Evolutionary conservation across 2,797 vertebrate species (phyloP).

Genomic region (Tolypeutes matacus): DNA sequence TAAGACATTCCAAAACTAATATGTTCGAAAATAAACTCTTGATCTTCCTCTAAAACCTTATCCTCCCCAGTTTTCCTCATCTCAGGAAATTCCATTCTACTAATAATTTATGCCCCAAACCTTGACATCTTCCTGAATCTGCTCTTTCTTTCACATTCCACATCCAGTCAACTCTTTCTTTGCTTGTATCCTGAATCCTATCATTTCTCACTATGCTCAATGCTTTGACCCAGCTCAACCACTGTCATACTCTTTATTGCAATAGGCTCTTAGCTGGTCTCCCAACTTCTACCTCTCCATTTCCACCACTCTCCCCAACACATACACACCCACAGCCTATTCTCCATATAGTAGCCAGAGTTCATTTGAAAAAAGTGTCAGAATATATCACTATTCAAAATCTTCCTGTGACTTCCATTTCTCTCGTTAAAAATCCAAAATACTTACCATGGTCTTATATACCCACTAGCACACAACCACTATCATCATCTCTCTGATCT

Average conservation of each 20-base stretch:
- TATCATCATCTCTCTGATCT: not conserved
- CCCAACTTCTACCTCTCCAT: not conserved
- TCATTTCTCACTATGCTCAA: not conserved
- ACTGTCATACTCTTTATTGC: not conserved
- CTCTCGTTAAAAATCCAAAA: not conserved
- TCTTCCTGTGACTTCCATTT: not conserved
- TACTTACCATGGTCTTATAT: not conserved
- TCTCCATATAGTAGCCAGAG: not conserved
- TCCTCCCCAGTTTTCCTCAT: not conserved
- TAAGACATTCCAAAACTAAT: constrained; percentile 34
- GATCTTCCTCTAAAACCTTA: not conserved
- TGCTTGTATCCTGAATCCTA: not conserved
- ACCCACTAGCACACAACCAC: not conserved
- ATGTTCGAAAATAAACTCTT: constrained; percentile 29
- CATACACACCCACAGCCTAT: not conserved
- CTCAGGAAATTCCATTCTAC: not conserved
- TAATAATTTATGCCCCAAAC: not conserved
- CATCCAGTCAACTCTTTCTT: not conserved
- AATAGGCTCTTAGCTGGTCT: not conserved
- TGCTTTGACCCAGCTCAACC: not conserved
- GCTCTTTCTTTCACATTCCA: not conserved
- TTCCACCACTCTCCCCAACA: not conserved
- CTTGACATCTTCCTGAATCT: not conserved
- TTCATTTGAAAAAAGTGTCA: not conserved
- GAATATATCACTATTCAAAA: not conserved